Evolutionary conservation across 2,888 invertebrate genomes (phyloP), one percentile per base, ranked within the genome.

Genomic region (Zygothrica quintamaculata): DNA sequence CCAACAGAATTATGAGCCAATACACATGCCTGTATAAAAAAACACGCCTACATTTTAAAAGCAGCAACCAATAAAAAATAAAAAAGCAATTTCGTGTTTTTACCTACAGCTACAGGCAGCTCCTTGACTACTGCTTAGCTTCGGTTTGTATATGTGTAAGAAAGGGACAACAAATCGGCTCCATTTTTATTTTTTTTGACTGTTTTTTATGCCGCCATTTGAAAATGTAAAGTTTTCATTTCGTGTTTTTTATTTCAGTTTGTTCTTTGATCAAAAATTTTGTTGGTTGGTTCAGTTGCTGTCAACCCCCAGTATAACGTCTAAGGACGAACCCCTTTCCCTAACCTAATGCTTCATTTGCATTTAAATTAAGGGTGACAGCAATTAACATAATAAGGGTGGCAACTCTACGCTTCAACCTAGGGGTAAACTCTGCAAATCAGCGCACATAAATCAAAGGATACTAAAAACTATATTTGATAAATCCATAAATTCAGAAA

Each of bases 21-120:
- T 11, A 29, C 43, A 47, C 15, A 61, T 22, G 31, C 42, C 13
- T 22, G 60, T 56, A 67, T 56, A 64, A n/a, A n/a, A 58, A 9
- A 79, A 85, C 88, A 87, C 88, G 88, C 88, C 88, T 87, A 80
- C 87, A 88, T 77, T 88, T 88, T 88, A 82, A 88, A 74, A 79
- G 84, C 84, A 86, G 80, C 88, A 84, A 88, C 88, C 88, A 88
- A 88, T 88, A 88, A 88, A 87, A 88, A 88, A 81, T 77, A 82
- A 84, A 86, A 79, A 75, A 50, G 53, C 58, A 3, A 34, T 40
- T 47, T 25, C 18, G 18, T 5, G n/a, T n/a, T n/a, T 5, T 22
- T 2, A 5, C 18, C 18, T 5, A 3, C 42, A 43, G 15, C 15
- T 42, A 2, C 42, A 9, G 50, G 1, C 52, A 7, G 43, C 18